Evolutionary conservation across 2,113 vertebrate species (phyloP).

Genomic region (Oncorhynchus nerka): DNA sequence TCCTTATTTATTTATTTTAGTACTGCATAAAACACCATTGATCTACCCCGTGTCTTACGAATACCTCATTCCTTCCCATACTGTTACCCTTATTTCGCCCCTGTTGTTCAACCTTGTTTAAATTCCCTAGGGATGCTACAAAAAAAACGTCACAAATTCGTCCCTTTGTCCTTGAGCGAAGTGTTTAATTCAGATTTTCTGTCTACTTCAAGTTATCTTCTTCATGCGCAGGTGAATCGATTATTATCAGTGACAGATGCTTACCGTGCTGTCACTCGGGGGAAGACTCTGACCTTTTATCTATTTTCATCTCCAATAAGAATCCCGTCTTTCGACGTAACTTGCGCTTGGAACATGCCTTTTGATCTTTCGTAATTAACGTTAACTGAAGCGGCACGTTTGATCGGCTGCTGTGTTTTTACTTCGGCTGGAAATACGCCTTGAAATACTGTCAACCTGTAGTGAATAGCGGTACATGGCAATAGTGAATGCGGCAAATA

Average conservation of each 20-base stretch:
- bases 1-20: too few relatives aligned
- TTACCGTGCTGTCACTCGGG: neutral
- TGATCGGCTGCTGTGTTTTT: neutral
- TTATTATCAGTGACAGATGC: constrained; percentile 48
- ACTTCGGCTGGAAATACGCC: neutral
- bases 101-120: too few relatives aligned
- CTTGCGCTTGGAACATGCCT: constrained; percentile 1
- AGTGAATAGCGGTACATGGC: too few relatives aligned
- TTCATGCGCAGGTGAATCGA: neutral
- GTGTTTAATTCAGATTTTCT: neutral
- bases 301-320: constrained; percentile 41
- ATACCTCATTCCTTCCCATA: too few relatives aligned
- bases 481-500: neutral
- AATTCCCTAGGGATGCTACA: too few relatives aligned
- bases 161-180: constrained; percentile 4
- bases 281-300: constrained; percentile 34
- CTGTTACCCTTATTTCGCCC: too few relatives aligned
- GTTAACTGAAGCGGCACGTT: neutral
- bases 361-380: constrained; percentile 15
- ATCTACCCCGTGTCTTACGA: too few relatives aligned
- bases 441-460: neutral
- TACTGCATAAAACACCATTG: too few relatives aligned
- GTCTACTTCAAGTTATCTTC: neutral
- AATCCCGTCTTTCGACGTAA: neutral
- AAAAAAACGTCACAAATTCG: neutral